These are phyloP conservation scores for Plotosus lineatus DNA, from an alignment of 2,113 vertebrate genomes.

Conservation along the genomic window DNA sequence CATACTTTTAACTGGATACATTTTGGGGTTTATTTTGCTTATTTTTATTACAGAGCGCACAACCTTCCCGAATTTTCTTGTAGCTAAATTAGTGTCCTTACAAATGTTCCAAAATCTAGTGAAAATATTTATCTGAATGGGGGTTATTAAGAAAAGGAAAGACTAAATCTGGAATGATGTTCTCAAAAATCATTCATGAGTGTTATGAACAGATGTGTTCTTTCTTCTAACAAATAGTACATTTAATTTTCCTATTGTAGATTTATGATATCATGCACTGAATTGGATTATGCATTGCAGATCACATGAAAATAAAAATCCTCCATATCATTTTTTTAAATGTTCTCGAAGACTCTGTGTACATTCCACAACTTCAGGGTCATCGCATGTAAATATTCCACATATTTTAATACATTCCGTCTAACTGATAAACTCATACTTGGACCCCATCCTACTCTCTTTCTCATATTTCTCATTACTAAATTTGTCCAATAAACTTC, in stretches of 20 bases:
- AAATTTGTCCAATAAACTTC: slow-evolving; percentile 8
- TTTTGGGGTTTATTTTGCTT: neutral
- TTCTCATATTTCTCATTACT: slow-evolving; percentile 20
- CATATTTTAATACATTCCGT: slow-evolving; percentile 13
- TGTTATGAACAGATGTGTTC: neutral
- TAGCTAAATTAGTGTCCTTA: too few species aligned
- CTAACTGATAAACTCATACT: slow-evolving; percentile 17
- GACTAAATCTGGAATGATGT: too few species aligned
- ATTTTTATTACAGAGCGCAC: slow-evolving; percentile 15
- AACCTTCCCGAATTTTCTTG: too few species aligned
- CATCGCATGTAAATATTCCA: neutral
- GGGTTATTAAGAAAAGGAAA: too few species aligned
- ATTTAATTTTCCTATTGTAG: neutral
- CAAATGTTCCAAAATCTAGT: too few species aligned
- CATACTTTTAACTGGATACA: neutral
- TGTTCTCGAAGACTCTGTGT: neutral
- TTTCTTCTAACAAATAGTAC: neutral
- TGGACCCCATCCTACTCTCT: slow-evolving; percentile 3
- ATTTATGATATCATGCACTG: neutral
- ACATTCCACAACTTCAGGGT: neutral
- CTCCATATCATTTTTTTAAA: neutral
- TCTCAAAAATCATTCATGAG: too few species aligned
- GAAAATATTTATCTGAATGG: too few species aligned
- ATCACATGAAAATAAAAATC: neutral
- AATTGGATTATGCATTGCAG: neutral